Conservation (phyloP, 2,797 vertebrate genomes). For the Danio choprae region DNA sequence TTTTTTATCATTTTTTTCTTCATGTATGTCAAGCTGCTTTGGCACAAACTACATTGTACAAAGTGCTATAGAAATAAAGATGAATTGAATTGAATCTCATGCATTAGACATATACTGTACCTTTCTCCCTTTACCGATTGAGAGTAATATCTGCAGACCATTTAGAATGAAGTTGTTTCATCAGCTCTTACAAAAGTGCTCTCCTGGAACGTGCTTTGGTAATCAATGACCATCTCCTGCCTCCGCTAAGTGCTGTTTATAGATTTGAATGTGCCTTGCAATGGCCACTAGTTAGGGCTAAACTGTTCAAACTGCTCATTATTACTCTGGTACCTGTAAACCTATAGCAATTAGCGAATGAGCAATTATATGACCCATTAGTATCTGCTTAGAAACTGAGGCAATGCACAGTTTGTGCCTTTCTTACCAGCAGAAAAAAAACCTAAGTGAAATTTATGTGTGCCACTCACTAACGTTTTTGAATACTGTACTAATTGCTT, state of each 20-base stretch:
- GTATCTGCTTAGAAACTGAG: neutral
- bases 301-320: constrained; percentile 14
- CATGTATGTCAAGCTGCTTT: too few species aligned
- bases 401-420: neutral
- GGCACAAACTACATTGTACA: too few species aligned
- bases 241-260: constrained; percentile 53
- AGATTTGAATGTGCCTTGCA: constrained; percentile 45
- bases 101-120: neutral
- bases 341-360: constrained; percentile 51
- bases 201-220: constrained; percentile 24
- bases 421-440: neutral
- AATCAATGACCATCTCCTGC: constrained; percentile 42
- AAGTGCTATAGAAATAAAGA: too few species aligned
- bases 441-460: neutral
- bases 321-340: constrained; percentile 19
- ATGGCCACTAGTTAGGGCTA: constrained; percentile 32
- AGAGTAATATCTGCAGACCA: constrained; percentile 2
- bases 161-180: neutral
- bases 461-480: neutral
- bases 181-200: constrained; percentile 25
- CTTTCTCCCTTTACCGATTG: neutral
- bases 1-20: too few species aligned
- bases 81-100: neutral
- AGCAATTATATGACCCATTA: constrained; percentile 47
- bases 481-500: neutral